phyloP scores from a whole-genome alignment of 92 coral and sea anemone species.

The Phymanthus crucifer region DNA sequence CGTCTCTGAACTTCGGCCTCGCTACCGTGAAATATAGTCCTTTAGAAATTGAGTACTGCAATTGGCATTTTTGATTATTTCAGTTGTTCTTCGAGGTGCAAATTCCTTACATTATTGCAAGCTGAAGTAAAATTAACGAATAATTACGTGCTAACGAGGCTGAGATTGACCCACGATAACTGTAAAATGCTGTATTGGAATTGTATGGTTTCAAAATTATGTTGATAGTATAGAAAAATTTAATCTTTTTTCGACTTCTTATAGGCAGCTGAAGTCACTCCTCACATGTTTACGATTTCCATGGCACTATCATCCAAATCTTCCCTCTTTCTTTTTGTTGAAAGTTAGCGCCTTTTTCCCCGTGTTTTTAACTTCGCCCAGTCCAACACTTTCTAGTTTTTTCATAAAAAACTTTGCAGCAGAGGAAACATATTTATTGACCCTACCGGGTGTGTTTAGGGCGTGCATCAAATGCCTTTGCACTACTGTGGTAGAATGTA shows the following conservation, averaged over 20 bases:
- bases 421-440: constrained; percentile 2
- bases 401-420: constrained; percentile 26
- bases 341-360: background rate
- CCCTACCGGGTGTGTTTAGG: constrained; percentile 14
- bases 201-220: background rate
- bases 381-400: constrained; percentile 11
- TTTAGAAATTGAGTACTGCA: too few species aligned
- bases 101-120: too few species aligned
- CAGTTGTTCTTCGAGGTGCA: too few species aligned
- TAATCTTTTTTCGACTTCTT: background rate
- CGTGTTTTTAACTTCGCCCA: background rate
- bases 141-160: too few species aligned
- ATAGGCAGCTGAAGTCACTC: background rate
- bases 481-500: constrained; percentile 23
- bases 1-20: too few species aligned
- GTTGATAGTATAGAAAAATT: background rate
- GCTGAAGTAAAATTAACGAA: too few species aligned
- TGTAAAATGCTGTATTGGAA: too few species aligned
- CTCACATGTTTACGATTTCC: background rate
- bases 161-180: too few species aligned
- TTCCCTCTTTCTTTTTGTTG: constrained; percentile 1
- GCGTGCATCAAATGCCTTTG: constrained; percentile 27
- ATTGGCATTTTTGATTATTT: too few species aligned
- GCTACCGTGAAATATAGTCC: too few species aligned
- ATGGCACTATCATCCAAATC: constrained; percentile 5